Evolutionary conservation across 1,140 invertebrate species (phyloP).

Genomic region (Anadara kagoshimensis): DNA sequence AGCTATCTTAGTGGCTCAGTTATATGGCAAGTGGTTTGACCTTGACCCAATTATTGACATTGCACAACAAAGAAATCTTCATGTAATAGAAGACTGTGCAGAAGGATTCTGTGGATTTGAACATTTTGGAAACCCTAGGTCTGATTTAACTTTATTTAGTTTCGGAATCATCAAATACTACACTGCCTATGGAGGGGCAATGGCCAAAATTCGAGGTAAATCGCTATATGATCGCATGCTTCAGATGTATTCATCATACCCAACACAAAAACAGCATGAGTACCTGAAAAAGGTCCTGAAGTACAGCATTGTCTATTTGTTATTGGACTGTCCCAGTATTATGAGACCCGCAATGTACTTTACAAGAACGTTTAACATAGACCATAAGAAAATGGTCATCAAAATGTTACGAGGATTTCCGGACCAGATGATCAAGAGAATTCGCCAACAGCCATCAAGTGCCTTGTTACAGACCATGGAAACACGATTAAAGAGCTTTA

Average conservation of each 20-base stretch:
- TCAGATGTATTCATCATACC: slow-evolving; percentile 51
- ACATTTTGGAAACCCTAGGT: slow-evolving; percentile 64
- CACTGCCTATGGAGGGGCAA: slow-evolving; percentile 71
- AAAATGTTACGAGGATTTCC: slow-evolving; percentile 70
- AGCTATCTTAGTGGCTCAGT: slow-evolving; percentile 70
- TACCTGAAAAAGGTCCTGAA: slow-evolving; percentile 71
- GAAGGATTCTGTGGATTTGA: slow-evolving; percentile 72
- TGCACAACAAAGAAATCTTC: slow-evolving; percentile 60
- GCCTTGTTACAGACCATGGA: slow-evolving; percentile 65
- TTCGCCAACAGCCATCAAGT: slow-evolving; percentile 68
- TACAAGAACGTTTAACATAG: slow-evolving; percentile 56
- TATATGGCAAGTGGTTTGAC: slow-evolving; percentile 69
- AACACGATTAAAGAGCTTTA: slow-evolving; percentile 55
- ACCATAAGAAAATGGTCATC: slow-evolving; percentile 61
- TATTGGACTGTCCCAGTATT: slow-evolving; percentile 60
- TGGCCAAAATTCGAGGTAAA: slow-evolving; percentile 68
- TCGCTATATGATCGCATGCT: slow-evolving; percentile 64
- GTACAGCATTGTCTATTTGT: slow-evolving; percentile 58
- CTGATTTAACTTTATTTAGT: slow-evolving; percentile 71
- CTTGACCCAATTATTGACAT: slow-evolving; percentile 65
- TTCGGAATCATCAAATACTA: slow-evolving; percentile 73
- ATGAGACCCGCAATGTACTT: slow-evolving; percentile 56
- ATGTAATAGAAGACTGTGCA: slow-evolving; percentile 73
- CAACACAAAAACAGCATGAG: slow-evolving; percentile 52
- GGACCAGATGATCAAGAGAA: slow-evolving; percentile 56